phyloP scores from a whole-genome alignment of 2,888 invertebrate genomes.

The Deilephila porcellus region DNA sequence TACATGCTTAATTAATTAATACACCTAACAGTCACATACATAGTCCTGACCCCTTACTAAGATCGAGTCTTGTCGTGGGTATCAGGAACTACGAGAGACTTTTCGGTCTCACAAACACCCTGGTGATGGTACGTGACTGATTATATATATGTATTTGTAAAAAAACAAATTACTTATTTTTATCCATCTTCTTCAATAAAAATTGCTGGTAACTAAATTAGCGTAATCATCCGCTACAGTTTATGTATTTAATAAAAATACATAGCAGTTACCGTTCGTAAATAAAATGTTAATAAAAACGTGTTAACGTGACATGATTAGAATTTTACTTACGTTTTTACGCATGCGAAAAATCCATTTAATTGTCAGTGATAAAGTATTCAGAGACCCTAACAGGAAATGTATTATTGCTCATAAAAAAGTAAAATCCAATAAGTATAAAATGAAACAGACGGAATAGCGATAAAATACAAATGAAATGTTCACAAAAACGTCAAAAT shows the following conservation, averaged over 20 bases:
- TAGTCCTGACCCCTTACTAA: no score
- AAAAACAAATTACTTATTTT: no score
- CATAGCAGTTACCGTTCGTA: no score
- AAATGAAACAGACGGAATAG: constrained; percentile 53
- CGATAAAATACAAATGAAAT: constrained; percentile 63
- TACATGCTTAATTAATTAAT: no score
- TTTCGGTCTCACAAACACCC: no score
- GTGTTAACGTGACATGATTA: background rate
- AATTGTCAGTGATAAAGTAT: constrained; percentile 39
- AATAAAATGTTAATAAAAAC: background rate
- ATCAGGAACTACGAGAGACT: no score
- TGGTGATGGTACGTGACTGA: no score
- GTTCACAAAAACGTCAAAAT: constrained; percentile 57
- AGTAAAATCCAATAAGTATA: constrained; percentile 59
- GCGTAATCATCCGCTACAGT: background rate
- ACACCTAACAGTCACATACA: no score
- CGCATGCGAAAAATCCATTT: constrained; percentile 5
- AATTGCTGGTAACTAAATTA: background rate
- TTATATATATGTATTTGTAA: no score
- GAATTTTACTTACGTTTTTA: background rate
- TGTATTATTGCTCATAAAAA: constrained; percentile 49
- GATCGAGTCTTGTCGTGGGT: no score
- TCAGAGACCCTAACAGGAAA: constrained; percentile 36
- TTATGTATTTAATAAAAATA: no score
- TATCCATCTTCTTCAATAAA: background rate